Conservation (phyloP, 2,888 invertebrate species). For the Drosophila ochracea region DNA sequence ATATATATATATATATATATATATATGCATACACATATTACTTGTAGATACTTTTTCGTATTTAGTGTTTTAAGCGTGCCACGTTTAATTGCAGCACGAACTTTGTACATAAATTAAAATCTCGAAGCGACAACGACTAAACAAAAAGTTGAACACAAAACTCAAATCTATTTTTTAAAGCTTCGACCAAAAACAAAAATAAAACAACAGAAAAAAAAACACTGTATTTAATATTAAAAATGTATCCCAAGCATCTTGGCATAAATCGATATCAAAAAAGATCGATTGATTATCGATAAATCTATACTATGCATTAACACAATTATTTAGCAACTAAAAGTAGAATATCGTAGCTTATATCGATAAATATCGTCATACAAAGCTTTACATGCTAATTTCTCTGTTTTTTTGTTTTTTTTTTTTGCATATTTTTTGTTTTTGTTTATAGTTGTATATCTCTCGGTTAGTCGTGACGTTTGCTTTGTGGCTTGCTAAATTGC, state of each 20-base stretch:
- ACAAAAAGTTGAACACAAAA: constrained; percentile 29
- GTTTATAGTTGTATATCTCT: not conserved
- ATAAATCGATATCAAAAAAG: not conserved
- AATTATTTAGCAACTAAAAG: constrained; percentile 34
- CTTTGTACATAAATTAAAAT: constrained; percentile 77
- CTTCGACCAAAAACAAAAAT: constrained; percentile 66
- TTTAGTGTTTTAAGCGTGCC: constrained; percentile 65
- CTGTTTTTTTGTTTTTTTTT: not conserved
- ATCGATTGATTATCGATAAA: not conserved
- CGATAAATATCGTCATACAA: constrained; percentile 45
- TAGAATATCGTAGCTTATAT: constrained; percentile 24
- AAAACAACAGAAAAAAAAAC: constrained; percentile 40
- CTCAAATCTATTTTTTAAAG: constrained; percentile 50
- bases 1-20: constrained; percentile 30
- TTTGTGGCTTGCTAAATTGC: constrained; percentile 26
- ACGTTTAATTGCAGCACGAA: constrained; percentile 79
- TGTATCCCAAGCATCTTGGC: not conserved
- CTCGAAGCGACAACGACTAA: constrained; percentile 55
- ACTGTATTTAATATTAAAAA: not conserved
- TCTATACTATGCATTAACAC: not conserved
- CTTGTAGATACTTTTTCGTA: constrained; percentile 58
- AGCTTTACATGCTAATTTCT: constrained; percentile 50
- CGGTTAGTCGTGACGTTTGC: constrained; percentile 4
- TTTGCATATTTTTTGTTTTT: not conserved
- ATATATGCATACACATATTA: constrained; percentile 39